A percentile compares a stretch with the other conserved stretches of the same genome.
Conservation (phyloP, 2,888 invertebrate genomes). For the Piscicola geometra region DNA sequence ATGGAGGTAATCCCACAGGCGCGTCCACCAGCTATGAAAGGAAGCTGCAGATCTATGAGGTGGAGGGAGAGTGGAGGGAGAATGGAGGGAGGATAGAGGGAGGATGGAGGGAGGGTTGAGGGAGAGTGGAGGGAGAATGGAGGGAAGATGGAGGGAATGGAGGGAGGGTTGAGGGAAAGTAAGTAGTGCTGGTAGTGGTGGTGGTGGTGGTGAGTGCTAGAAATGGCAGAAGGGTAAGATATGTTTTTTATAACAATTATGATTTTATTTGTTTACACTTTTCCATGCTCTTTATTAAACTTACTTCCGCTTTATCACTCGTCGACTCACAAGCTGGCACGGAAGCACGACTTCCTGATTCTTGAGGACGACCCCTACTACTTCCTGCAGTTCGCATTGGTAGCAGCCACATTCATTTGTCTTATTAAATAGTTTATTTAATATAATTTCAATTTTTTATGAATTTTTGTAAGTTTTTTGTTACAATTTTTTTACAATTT, state of each 20-base stretch:
- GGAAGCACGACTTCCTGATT: conserved; percentile 71
- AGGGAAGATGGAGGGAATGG: too few species aligned
- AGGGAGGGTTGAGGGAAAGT: too few species aligned
- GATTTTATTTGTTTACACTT: neutral
- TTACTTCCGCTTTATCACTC: too few species aligned
- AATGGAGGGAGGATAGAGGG: too few species aligned
- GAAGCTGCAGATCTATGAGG: conserved; percentile 66
- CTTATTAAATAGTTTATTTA: neutral
- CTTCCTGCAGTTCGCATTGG: conserved; percentile 66
- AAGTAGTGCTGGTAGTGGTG: too few species aligned
- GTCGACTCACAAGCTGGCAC: conserved; percentile 63
- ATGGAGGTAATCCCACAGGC: conserved; percentile 73
- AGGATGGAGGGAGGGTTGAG: too few species aligned
- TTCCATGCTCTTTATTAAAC: too few species aligned
- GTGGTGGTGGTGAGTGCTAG: neutral
- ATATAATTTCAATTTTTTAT: neutral
- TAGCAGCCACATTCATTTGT: conserved; percentile 35
- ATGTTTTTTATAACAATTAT: neutral
- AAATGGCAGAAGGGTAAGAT: neutral
- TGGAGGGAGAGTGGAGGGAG: too few species aligned
- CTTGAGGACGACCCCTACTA: conserved; percentile 79
- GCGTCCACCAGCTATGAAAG: conserved; percentile 65
- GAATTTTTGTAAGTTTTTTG: neutral
- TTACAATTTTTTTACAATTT: neutral
- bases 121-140: too few species aligned